phyloP scores from a whole-genome alignment of 1,140 invertebrate genomes.

The Drosophila persimilis region DNA sequence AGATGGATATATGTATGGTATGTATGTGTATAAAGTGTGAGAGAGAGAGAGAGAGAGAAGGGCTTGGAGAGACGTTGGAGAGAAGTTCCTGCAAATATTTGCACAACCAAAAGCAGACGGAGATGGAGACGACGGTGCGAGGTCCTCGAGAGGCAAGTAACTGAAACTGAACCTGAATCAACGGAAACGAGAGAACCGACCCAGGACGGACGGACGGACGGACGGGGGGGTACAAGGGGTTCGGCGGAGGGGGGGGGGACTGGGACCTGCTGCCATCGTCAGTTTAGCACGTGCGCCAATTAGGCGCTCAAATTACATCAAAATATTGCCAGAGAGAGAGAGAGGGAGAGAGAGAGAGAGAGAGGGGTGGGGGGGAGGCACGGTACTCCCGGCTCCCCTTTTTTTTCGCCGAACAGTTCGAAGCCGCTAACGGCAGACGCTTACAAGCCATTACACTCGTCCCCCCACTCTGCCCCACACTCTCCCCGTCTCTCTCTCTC shows the following conservation, averaged over 20 bases:
- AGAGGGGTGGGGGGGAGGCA: conserved; percentile 1
- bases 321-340: conserved; percentile 65
- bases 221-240: neutral
- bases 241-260: no score
- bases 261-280: conserved; percentile 47
- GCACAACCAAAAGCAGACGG: conserved; percentile 39
- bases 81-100: conserved; percentile 72
- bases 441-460: conserved; percentile 73
- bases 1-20: no score
- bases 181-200: neutral
- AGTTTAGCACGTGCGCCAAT: conserved; percentile 76
- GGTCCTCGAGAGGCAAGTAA: conserved; percentile 37
- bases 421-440: conserved; percentile 72
- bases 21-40: no score
- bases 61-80: conserved; percentile 6
- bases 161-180: conserved; percentile 40
- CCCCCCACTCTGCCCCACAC: conserved; percentile 5
- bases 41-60: no score
- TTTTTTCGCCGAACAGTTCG: conserved; percentile 54
- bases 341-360: conserved; percentile 17
- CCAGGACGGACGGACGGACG: no score
- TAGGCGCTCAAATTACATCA: conserved; percentile 81
- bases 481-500: conserved; percentile 23
- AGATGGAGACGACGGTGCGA: no score
- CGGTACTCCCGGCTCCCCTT: conserved; percentile 25